Evolutionary conservation across 23 tunicate genomes (phyloP), one percentile per base, ranked within the genome.

Genomic region (Clavelina lepadiformis): DNA sequence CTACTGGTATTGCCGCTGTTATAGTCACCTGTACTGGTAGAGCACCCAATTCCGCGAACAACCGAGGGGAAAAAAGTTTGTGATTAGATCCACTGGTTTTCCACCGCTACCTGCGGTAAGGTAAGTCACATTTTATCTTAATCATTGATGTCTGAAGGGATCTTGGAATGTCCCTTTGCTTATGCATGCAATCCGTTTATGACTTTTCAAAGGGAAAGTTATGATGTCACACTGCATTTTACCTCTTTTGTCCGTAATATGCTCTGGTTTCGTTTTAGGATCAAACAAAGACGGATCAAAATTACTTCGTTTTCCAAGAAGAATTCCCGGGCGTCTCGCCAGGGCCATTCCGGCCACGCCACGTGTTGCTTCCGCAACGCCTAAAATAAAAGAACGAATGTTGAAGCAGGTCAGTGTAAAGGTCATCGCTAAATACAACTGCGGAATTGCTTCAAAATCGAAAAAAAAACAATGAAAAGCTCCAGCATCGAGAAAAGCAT

Each of bases 241-340:
- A 65, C 96, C 96, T 75, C 57, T 50, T 49, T 89, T 89, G 83
- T 63, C 62, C 23, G 30, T 26, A 31, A 81, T 81, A 50, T 89
- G 97, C 3, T 55, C 72, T 8, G 97, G 97, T 69, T 56, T 63
- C 13, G 97, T 89, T 3, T 26, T 46, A 1, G 89, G 89, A 28
- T 76, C 97, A 35, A 81, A 82, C 73, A 89, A 23, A 1, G 89
- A 62, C 3, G 97, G 89, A 51, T 89, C 89, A 35, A 67, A 81
- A 18, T 20, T 69, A 3, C 80, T 69, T 53, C 85, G 44, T 2
- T 72, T 18, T 0, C 85, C 85, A 18, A 86, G 73, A 62, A 86
- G 26, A 3, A 57, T 49, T 38, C 23, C 62, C n/a, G 65, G 73
- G 21, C 31, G 71, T 4, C 63, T 18, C 35, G 46, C 66, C 25